Conservation (phyloP, 2,888 invertebrate genomes). For the Tanypteryx hageni region DNA sequence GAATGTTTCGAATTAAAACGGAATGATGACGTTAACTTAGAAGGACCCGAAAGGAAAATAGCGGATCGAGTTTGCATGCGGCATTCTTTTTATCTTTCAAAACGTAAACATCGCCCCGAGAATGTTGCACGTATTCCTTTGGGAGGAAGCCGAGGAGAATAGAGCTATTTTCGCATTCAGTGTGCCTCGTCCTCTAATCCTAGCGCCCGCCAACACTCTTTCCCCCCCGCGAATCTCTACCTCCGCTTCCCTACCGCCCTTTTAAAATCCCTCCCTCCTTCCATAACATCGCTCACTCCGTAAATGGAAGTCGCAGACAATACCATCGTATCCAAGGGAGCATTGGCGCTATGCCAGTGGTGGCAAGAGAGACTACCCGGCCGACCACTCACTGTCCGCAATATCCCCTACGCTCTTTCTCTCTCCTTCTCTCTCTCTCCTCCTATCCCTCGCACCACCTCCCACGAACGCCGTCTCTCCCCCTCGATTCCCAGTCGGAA, state of each 20-base stretch:
- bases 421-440: neutral
- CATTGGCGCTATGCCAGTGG: constrained; percentile 27
- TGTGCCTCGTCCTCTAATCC: neutral
- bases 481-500: neutral
- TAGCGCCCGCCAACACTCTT: neutral
- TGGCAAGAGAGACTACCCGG: neutral
- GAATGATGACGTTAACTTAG: no score
- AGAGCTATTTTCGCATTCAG: neutral
- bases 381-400: neutral
- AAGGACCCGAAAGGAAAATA: no score
- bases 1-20: no score
- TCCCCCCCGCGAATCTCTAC: neutral
- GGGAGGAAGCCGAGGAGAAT: neutral
- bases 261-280: neutral
- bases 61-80: no score
- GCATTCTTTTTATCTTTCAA: no score
- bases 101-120: no score
- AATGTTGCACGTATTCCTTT: no score
- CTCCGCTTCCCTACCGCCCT: neutral
- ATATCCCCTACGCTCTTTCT: neutral
- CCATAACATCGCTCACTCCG: neutral
- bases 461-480: neutral
- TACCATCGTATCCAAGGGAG: neutral
- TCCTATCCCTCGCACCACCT: neutral
- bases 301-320: constrained; percentile 58